Evolutionary conservation across 2,113 vertebrate species (phyloP).

Genomic region (Lepus europaeus): DNA sequence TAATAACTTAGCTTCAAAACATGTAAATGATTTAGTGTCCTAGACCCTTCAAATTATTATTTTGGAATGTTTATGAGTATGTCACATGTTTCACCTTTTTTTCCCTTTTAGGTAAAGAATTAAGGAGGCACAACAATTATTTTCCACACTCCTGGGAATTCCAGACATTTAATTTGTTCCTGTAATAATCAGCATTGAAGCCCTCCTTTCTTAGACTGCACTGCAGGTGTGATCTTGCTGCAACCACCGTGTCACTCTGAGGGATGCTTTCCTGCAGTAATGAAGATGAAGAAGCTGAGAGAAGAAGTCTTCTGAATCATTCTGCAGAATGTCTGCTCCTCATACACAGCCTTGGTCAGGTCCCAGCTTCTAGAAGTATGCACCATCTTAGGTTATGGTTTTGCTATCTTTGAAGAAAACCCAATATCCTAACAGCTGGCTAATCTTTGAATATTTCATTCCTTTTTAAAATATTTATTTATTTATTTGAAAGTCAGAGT

Average conservation of each 20-base stretch:
- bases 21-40: background rate
- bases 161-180: background rate
- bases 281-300: background rate
- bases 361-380: background rate
- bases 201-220: background rate
- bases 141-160: background rate
- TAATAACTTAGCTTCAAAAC: background rate
- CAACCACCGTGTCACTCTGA: accelerated
- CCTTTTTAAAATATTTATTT: too few species aligned
- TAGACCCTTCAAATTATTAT: background rate
- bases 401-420: background rate
- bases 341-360: accelerated
- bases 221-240: accelerated
- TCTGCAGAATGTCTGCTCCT: background rate
- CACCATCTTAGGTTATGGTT: background rate
- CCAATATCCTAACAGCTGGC: background rate
- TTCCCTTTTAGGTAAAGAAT: background rate
- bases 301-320: background rate
- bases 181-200: too few species aligned
- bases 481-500: too few species aligned
- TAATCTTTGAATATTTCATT: background rate
- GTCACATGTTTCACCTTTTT: background rate
- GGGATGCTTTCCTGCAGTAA: too few species aligned
- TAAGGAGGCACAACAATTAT: background rate
- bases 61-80: background rate